Evolutionary conservation across 2,888 invertebrate species (phyloP).

Genomic region (Colletes collaris): DNA sequence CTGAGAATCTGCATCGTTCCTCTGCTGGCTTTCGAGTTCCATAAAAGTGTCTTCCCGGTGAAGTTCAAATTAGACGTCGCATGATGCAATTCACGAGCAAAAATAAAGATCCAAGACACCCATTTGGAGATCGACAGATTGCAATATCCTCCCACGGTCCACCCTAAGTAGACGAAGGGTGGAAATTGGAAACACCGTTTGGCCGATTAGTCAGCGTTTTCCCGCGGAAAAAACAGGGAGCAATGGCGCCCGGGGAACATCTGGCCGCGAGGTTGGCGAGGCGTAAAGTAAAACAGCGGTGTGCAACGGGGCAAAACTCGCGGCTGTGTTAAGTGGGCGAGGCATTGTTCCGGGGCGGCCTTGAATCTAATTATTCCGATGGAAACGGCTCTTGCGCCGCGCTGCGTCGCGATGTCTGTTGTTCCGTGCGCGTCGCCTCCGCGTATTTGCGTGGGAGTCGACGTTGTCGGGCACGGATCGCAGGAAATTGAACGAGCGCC

Average conservation of each 20-base stretch:
- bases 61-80: too few species aligned
- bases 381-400: conserved; percentile 63
- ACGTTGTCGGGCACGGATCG: conserved; percentile 5
- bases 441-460: conserved; percentile 23
- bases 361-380: conserved; percentile 78
- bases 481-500: conserved; percentile 53
- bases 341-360: conserved; percentile 74
- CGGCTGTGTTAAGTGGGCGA: conserved; percentile 67
- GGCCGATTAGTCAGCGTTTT: conserved; percentile 20
- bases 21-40: too few species aligned
- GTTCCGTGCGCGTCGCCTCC: conserved; percentile 38
- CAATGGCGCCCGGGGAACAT: conserved; percentile 2
- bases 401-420: conserved; percentile 38
- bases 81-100: too few species aligned
- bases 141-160: too few species aligned
- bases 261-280: conserved; percentile 14
- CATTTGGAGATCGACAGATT: too few species aligned
- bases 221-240: conserved; percentile 10
- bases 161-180: background rate
- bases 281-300: conserved; percentile 46
- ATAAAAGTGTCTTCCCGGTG: too few species aligned
- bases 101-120: too few species aligned
- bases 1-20: too few species aligned
- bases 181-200: conserved; percentile 4
- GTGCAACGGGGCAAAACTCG: conserved; percentile 55